Evolutionary conservation across 2,888 invertebrate genomes (phyloP).

Genomic region (Heterodera filipjevi): DNA sequence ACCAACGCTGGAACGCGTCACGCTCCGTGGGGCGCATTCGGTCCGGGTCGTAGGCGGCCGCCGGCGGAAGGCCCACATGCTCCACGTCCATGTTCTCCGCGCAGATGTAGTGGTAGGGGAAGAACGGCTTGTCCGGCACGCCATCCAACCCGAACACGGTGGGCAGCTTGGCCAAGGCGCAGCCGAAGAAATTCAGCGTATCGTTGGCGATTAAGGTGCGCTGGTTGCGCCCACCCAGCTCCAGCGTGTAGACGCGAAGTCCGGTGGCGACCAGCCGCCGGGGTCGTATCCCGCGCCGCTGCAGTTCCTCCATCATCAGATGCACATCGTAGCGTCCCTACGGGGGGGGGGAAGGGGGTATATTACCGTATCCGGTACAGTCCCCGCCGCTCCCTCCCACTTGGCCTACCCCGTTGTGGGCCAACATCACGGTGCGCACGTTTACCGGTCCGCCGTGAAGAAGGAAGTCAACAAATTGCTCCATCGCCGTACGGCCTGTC

Average conservation of each 20-base stretch:
- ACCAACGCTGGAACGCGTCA: background rate
- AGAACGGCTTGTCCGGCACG: background rate
- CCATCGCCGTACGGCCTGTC: background rate
- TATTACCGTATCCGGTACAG: too few relatives aligned
- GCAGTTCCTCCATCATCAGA: background rate
- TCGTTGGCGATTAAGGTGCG: conserved; percentile 24
- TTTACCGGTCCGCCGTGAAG: background rate
- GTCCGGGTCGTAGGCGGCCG: conserved; percentile 15
- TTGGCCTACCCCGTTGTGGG: background rate
- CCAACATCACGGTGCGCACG: background rate
- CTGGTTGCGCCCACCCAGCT: conserved; percentile 8
- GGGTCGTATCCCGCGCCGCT: background rate
- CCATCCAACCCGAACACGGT: conserved; percentile 21
- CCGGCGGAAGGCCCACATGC: background rate
- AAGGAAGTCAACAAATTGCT: background rate
- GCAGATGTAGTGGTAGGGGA: background rate
- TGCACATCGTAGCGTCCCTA: background rate
- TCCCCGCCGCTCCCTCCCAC: too few relatives aligned
- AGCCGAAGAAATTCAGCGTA: conserved; percentile 25
- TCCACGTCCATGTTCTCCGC: background rate
- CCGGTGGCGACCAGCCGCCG: conserved; percentile 1
- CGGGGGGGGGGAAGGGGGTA: background rate
- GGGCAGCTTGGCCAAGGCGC: conserved; percentile 24
- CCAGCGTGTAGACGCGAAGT: conserved; percentile 2
- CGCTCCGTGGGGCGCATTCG: conserved; percentile 10